Percentiles rank a stretch among this genome's conserved stretches.
Conservation (phyloP, 2,797 vertebrate genomes). For the Sebastes vulpes region DNA sequence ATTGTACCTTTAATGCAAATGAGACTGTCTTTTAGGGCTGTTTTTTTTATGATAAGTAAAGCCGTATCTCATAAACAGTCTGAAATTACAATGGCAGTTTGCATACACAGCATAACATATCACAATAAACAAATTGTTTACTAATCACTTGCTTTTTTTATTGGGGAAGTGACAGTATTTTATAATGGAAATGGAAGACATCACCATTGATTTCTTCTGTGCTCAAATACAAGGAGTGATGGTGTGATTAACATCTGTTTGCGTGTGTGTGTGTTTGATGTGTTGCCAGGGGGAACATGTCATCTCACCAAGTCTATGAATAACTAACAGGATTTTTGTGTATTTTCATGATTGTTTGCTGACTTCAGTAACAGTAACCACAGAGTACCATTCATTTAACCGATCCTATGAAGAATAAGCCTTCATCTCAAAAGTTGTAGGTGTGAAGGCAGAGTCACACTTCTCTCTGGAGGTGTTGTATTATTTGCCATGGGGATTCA, state of each 20-base stretch:
- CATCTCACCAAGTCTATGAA: conserved; percentile 28
- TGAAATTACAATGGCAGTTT: conserved; percentile 19
- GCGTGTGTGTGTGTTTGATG: conserved; percentile 17
- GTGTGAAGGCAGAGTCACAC: not conserved
- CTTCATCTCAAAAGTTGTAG: not conserved
- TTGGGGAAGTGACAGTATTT: not conserved
- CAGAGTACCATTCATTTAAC: not conserved
- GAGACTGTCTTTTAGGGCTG: not conserved
- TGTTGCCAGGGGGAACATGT: conserved; percentile 5
- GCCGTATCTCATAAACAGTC: conserved; percentile 28
- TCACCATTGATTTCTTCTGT: conserved; percentile 10
- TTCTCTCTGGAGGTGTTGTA: not conserved
- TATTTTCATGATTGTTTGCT: not conserved
- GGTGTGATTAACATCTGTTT: conserved; percentile 19
- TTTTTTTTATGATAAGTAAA: conserved; percentile 10
- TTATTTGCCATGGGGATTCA: not conserved
- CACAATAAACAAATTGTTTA: conserved; percentile 31
- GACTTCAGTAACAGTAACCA: not conserved
- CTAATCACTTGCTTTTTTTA: conserved; percentile 40
- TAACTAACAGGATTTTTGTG: conserved; percentile 7
- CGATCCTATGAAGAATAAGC: not conserved
- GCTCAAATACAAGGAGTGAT: not conserved
- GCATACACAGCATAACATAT: not conserved
- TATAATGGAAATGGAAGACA: conserved; percentile 34
- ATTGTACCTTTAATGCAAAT: conserved; percentile 7